A percentile compares a stretch with the other conserved stretches of the same genome.
phyloP scores from a whole-genome alignment of 1,140 invertebrate species.

The Drosophila triauraria region DNA sequence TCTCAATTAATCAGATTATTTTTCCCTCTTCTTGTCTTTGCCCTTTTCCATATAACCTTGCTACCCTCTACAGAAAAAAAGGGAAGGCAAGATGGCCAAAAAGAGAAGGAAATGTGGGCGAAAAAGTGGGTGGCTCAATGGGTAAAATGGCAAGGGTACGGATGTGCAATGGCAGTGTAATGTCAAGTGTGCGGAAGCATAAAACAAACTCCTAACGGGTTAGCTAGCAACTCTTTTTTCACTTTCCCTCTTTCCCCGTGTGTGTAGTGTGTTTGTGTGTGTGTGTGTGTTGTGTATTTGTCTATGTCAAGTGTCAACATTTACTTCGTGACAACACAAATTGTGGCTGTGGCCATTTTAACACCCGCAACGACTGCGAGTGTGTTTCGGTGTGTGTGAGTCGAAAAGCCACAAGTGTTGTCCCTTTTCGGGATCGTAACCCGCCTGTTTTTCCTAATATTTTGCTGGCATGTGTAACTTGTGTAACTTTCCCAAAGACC shows the following conservation, averaged over 20 bases:
- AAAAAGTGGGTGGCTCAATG: not conserved
- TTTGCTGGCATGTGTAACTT: constrained; percentile 37
- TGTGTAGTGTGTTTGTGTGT: constrained; percentile 4
- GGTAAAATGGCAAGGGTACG: constrained; percentile 16
- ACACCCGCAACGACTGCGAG: constrained; percentile 44
- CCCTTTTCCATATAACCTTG: constrained; percentile 18
- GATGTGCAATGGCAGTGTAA: constrained; percentile 71
- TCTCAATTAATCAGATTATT: constrained; percentile 19
- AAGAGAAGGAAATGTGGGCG: not conserved
- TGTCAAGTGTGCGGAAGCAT: constrained; percentile 81
- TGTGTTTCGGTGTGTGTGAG: constrained; percentile 6
- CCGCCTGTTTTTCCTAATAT: constrained; percentile 41
- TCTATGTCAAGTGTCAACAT: constrained; percentile 83
- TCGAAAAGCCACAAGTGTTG: constrained; percentile 71
- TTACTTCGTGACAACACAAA: constrained; percentile 82
- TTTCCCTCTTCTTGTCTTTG: not conserved
- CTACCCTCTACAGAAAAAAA: constrained; percentile 13
- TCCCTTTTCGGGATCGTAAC: constrained; percentile 44
- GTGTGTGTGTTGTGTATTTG: constrained; percentile 61
- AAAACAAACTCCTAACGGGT: constrained; percentile 80
- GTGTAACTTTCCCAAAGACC: constrained; percentile 8
- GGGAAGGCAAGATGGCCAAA: not conserved
- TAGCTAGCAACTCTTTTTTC: constrained; percentile 58
- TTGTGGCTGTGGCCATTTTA: constrained; percentile 78
- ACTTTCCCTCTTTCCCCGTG: constrained; percentile 25